Base-by-base conservation (phyloP, 2,888 invertebrate genomes). In the Callyntrura sp. region DNA sequence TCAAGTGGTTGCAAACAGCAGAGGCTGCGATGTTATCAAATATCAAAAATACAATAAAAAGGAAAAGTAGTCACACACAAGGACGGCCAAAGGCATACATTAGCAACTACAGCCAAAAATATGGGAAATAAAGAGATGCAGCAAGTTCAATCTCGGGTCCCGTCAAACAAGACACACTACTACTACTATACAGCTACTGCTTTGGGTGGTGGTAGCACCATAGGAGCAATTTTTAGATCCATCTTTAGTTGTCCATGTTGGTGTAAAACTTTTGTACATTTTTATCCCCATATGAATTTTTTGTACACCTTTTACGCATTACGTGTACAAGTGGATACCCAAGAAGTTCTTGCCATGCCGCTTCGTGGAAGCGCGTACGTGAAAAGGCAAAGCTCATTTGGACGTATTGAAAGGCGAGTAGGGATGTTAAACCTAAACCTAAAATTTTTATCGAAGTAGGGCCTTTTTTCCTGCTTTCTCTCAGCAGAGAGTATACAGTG, bases 21-120 rank as follows among this genome's bases (percentile, higher is more conserved):
- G 14, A 35, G 35, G 60, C 14, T 45, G 51, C 20, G 60, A 85
- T 60, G 85, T 85, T 85, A 76, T 76, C 85, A 85, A 85, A 85
- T 76, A 76, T 85, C 85, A 73, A 85, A 51, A 85, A 85, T 76
- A 85, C 85, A 76, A 85, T 45, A 45, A n/a, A n/a, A n/a, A 60
- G 43, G 23, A 20, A 28, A 60, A 76, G 45, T 60, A 45, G 57
- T 60, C n/a, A 28, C 17, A n/a, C n/a, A 68, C 1, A 55, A 68
- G 28, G 20, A 68, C n/a, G n/a, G 35, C 23, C 25, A 62, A 25
- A 62, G 25, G 25, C 25, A 25, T 25, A 25, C 62, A 62, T 62
- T 62, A 62, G 11, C 11, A 62, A 25, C 12, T 11, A 62, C 6
- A n/a, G 25, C 25, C 12, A 62, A 62, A 57, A 11, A 25, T 62